phyloP scores from a whole-genome alignment of 2,888 invertebrate genomes.

The Anorthoa munda region DNA sequence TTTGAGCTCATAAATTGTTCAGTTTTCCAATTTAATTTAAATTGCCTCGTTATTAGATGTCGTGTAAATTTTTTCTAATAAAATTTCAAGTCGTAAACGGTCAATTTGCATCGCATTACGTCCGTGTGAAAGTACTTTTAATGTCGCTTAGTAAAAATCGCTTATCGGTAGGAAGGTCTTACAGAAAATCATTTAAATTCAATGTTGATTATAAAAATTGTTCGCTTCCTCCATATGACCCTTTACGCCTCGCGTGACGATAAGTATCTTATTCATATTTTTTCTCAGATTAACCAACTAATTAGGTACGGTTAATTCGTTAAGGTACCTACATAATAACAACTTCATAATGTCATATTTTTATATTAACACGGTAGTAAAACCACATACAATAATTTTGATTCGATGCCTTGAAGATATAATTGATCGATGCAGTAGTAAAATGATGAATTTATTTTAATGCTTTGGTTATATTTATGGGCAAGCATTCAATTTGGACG shows the following conservation, averaged over 20 bases:
- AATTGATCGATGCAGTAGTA: slow-evolving; percentile 9
- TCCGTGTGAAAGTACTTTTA: too few relatives aligned
- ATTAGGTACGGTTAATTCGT: slow-evolving; percentile 34
- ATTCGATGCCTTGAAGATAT: slow-evolving; percentile 36
- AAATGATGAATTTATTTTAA: slow-evolving; percentile 13
- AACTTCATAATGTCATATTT: slow-evolving; percentile 20
- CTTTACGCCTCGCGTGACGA: slow-evolving; percentile 42
- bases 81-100: too few relatives aligned
- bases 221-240: slow-evolving; percentile 27
- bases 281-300: slow-evolving; percentile 46
- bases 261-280: slow-evolving; percentile 45
- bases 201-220: slow-evolving; percentile 20
- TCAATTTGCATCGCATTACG: too few relatives aligned
- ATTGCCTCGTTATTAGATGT: too few relatives aligned
- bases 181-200: slow-evolving; percentile 2
- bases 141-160: too few relatives aligned
- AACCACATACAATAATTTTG: slow-evolving; percentile 3
- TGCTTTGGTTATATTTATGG: not conserved
- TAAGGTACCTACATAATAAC: slow-evolving; percentile 17
- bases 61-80: too few relatives aligned
- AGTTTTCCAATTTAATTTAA: too few relatives aligned
- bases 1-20: too few relatives aligned
- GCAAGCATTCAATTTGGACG: not conserved
- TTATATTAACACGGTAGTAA: slow-evolving; percentile 17
- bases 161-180: too few relatives aligned